A percentile compares a stretch with the other conserved stretches of the same genome.
Evolutionary conservation across 2,888 invertebrate species (phyloP).

Genomic region (Acrocera orbiculus): DNA sequence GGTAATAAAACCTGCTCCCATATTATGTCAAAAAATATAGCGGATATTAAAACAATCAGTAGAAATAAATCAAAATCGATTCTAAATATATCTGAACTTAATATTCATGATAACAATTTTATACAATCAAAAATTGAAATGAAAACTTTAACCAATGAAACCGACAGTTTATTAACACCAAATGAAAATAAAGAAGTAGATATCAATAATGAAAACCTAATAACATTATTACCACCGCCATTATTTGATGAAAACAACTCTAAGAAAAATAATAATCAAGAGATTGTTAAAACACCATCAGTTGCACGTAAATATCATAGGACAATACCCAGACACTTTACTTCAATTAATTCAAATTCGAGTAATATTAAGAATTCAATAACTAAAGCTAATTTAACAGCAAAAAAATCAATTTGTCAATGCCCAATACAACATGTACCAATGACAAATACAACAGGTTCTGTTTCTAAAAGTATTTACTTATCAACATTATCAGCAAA

Average conservation of each 20-base stretch:
- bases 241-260: conserved; percentile 12
- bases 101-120: background rate
- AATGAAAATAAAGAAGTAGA: background rate
- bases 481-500: conserved; percentile 20
- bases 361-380: conserved; percentile 7
- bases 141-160: background rate
- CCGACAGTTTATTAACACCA: background rate
- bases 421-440: conserved; percentile 32
- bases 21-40: conserved; percentile 21
- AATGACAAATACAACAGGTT: conserved; percentile 27
- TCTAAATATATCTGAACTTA: background rate
- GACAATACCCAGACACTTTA: conserved; percentile 31
- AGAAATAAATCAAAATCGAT: conserved; percentile 4
- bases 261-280: conserved; percentile 2
- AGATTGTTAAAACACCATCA: conserved; percentile 23
- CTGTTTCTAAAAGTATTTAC: conserved; percentile 18
- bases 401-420: conserved; percentile 28
- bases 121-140: background rate
- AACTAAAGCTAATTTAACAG: conserved; percentile 5
- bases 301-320: conserved; percentile 30
- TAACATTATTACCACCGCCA: conserved; percentile 13
- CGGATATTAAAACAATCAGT: conserved; percentile 15
- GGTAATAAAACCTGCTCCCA: conserved; percentile 11
- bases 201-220: conserved; percentile 1
- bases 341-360: conserved; percentile 26